Base-by-base conservation (phyloP, 2,888 invertebrate genomes). In the Ophonus ardosiacus region DNA sequence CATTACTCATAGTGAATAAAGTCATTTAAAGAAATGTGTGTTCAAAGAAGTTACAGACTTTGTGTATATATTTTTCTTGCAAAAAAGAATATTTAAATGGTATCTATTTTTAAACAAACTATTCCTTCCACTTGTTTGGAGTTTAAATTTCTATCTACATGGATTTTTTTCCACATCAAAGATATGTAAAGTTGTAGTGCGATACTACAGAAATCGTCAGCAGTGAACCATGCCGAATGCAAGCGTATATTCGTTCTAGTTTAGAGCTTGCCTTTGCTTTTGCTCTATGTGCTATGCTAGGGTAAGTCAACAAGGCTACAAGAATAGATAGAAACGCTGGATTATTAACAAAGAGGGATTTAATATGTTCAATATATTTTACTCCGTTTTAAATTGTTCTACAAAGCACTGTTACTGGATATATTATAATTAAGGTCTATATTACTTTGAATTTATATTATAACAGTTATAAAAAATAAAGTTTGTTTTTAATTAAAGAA, bases 181-280 rank as follows among this genome's bases (percentile, higher is more conserved):
- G 63, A 63, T 63, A 63, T 63, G 63, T 63, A 63, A 63, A 63
- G 63, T 63, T 18, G 63, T 63, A 63, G 63, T 63, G 24, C 21
- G 13, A 61, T 61, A 61, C 61, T 21, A 21, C 21, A 61, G 61
- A 17, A 61, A 63, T 63, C 63, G 63, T 63, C 59, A 15, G 59
- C 17, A 59, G 17, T 59, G 59, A 59, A 59, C 59, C 59, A 7
- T 59, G 7, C 15, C 31, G 13, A 51, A 51, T 51, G 13, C 43
- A 10, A 51, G 43, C 43, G 8, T 10, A 6, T 13, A 51, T 51
- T 31, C 31, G 31, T 51, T 51, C 43, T 51, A 51, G 43, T 51
- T 10, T 51, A 51, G 43, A 51, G 31, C 43, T 51, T 13, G 43
- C 8, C 43, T 5, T 51, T 31, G 5, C 31, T 51, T 5, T 51